Conservation (phyloP, 2,888 invertebrate genomes). For the Chrysolina americana region DNA sequence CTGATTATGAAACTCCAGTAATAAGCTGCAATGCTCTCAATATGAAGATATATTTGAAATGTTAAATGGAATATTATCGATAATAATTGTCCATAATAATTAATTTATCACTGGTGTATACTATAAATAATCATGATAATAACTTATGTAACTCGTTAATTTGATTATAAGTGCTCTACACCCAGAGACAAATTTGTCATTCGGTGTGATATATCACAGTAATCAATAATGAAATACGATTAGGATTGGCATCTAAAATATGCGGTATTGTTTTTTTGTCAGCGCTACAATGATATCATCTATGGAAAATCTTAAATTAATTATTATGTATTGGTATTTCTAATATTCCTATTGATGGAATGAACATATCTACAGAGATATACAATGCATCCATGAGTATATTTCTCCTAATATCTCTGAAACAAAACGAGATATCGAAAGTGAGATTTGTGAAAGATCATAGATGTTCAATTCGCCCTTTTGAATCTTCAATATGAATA, state of each 20-base stretch:
- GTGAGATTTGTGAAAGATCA: no score
- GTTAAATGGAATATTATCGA: not conserved
- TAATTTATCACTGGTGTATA: constrained; percentile 20
- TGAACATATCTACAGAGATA: no score
- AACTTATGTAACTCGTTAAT: constrained; percentile 30
- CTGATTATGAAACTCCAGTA: not conserved
- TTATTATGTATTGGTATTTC: no score
- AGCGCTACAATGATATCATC: not conserved
- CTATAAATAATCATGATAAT: constrained; percentile 40
- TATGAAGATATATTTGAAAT: constrained; percentile 8
- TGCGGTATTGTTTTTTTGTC: not conserved
- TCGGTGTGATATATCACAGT: constrained; percentile 36
- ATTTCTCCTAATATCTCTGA: no score
- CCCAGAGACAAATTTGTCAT: constrained; percentile 44
- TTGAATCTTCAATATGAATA: no score
- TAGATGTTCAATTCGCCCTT: no score
- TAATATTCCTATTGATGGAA: not conserved
- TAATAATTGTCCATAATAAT: constrained; percentile 23
- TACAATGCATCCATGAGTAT: no score
- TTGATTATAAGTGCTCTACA: constrained; percentile 35
- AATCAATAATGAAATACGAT: constrained; percentile 30
- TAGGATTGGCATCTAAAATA: constrained; percentile 20
- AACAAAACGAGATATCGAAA: no score
- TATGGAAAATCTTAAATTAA: not conserved
- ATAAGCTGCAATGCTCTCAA: not conserved